These are phyloP conservation scores for Phyllotis vaccarum DNA, from an alignment of 2,797 vertebrate species.

Conservation along the genomic window DNA sequence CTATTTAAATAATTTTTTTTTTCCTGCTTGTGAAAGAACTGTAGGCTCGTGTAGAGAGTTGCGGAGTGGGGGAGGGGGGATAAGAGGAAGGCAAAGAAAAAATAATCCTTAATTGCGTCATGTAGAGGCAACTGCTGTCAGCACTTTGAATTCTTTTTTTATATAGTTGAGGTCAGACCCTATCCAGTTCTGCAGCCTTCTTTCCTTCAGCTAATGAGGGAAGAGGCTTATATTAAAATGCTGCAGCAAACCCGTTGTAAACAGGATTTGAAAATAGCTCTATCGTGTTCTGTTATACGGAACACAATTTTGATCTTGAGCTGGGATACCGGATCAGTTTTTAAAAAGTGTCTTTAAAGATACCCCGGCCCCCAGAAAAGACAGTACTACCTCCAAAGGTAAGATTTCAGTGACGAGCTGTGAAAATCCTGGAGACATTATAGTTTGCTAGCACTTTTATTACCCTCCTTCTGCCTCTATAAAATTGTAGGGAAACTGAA, in stretches of 20 bases:
- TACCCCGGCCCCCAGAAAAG: not conserved
- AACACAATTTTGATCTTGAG: conserved; percentile 46
- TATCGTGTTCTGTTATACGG: conserved; percentile 36
- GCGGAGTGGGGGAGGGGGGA: not conserved
- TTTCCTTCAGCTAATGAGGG: conserved; percentile 58
- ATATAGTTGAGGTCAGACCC: conserved; percentile 61
- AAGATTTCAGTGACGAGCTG: not conserved
- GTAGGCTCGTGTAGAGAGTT: conserved; percentile 25
- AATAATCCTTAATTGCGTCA: conserved; percentile 30
- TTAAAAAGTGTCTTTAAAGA: not conserved
- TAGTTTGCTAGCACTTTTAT: not conserved
- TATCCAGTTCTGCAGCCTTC: conserved; percentile 45
- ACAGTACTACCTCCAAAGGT: not conserved
- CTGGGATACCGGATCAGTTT: conserved; percentile 31
- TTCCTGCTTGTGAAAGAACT: conserved; percentile 16
- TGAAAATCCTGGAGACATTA: not conserved
- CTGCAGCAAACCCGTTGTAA: conserved; percentile 49
- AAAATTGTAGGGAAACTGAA: not conserved
- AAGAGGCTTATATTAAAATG: conserved; percentile 64
- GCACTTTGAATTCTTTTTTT: conserved; percentile 49
- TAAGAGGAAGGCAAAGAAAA: conserved; percentile 36
- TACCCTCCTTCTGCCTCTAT: not conserved
- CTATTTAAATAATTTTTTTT: conserved; percentile 54
- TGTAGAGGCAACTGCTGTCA: not conserved
- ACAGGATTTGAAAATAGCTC: conserved; percentile 64